Evolutionary conservation across 23 tunicate species (phyloP), one percentile per base, ranked within the genome.

Genomic region (Halocynthia roretzi): DNA sequence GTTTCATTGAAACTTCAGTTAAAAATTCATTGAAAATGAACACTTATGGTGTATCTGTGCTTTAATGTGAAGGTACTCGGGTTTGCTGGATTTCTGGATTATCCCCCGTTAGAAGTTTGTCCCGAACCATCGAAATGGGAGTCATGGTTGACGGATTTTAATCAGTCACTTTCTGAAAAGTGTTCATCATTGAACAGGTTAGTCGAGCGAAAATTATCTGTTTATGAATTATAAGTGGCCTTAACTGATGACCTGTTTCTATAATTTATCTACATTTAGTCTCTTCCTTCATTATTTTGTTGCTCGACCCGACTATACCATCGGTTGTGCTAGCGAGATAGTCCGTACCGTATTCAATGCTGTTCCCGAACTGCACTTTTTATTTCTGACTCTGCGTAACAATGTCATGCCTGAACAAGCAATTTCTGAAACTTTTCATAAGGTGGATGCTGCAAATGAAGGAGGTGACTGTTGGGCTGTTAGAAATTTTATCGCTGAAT

Each of bases 11-110:
- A n/a, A n/a, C n/a, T n/a, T n/a, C n/a, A n/a, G n/a, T n/a, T n/a
- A n/a, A n/a, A n/a, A n/a, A n/a, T n/a, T n/a, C n/a, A n/a, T n/a
- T n/a, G n/a, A n/a, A n/a, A n/a, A n/a, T n/a, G n/a, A n/a, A n/a
- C n/a, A n/a, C n/a, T n/a, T n/a, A n/a, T n/a, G n/a, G n/a, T n/a
- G n/a, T n/a, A n/a, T n/a, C n/a, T n/a, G n/a, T n/a, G n/a, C n/a
- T n/a, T n/a, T n/a, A n/a, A n/a, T n/a, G n/a, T n/a, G n/a, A n/a
- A 92, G 98, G 86, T 92, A 9, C 68, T 92, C 5, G 98, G 98
- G 74, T 92, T 92, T 78, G 88, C 98, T 80, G 98, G 88, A 69
- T 92, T 92, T 72, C 50, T 92, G 44, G 98, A 92, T 62, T 85
- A 86, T 21, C 98, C 98, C 1, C 90, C 85, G 7, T 51, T 69